phyloP scores from a whole-genome alignment of 2,113 vertebrate genomes.

The Muscicapa adusta region DNA sequence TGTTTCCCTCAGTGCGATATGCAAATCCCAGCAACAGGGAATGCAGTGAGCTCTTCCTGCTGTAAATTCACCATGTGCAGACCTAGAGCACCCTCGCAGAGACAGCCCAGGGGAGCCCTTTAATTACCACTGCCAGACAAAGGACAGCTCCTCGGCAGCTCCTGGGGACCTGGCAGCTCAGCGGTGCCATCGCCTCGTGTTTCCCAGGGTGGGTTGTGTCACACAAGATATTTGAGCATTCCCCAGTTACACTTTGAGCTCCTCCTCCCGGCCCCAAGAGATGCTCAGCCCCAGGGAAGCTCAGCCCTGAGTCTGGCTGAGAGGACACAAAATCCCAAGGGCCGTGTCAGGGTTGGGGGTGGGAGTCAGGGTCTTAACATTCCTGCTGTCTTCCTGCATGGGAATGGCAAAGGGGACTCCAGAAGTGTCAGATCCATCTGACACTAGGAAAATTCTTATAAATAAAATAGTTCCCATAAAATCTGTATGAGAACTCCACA shows the following conservation, averaged over 20 bases:
- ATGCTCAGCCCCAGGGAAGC: not conserved
- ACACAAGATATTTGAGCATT: not conserved
- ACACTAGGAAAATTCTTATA: conserved; percentile 75
- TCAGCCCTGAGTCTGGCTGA: not conserved
- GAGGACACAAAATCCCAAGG: not conserved
- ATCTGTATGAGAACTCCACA: conserved; percentile 66
- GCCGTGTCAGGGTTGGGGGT: fast-evolving
- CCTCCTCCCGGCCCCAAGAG: not conserved
- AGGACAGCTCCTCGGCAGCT: fast-evolving
- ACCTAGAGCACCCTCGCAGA: not conserved
- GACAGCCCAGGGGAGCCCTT: not conserved
- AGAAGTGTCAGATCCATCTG: conserved; percentile 67
- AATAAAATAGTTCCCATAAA: conserved; percentile 76
- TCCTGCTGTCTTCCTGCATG: not conserved
- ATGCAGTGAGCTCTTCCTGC: not conserved
- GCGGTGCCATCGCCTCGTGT: fast-evolving
- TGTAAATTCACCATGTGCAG: not conserved
- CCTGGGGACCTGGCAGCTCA: not conserved
- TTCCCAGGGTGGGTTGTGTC: not conserved
- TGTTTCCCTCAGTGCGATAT: not conserved
- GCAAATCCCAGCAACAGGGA: not conserved
- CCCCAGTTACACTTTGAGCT: not conserved
- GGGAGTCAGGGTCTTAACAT: not conserved
- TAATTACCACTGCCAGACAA: not conserved
- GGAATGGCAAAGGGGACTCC: not conserved